A percentile compares a stretch with the other conserved stretches of the same genome.
Evolutionary conservation across 1,140 invertebrate genomes (phyloP).

Genomic region (Brachionus plicatilis): DNA sequence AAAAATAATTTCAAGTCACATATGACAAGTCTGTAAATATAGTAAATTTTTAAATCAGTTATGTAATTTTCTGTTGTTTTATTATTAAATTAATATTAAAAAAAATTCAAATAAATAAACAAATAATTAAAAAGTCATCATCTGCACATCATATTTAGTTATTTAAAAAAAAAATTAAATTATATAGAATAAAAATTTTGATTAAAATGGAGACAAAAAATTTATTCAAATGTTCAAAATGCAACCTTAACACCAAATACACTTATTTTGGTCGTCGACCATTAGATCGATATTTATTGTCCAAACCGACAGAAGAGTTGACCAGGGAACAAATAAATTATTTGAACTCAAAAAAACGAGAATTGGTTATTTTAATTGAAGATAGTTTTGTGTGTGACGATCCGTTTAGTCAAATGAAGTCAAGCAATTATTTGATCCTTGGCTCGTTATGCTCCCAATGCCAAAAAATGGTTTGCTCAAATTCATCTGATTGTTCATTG

Average conservation of each 20-base stretch:
- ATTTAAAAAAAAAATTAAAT: background rate
- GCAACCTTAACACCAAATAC: background rate
- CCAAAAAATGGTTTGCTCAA: constrained; percentile 7
- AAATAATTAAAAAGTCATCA: background rate
- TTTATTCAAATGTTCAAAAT: constrained; percentile 1
- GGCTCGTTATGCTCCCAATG: background rate
- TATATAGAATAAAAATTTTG: background rate
- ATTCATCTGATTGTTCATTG: background rate
- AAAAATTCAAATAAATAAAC: background rate
- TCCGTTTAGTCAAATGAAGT: background rate
- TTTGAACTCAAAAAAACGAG: background rate
- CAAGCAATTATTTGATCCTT: background rate
- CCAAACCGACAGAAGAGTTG: background rate
- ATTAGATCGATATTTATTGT: background rate
- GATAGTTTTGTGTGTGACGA: constrained; percentile 18
- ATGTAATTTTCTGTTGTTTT: too few species aligned
- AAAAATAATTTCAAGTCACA: too few species aligned
- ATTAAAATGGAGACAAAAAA: background rate
- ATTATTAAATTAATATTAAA: too few species aligned
- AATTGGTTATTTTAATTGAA: background rate
- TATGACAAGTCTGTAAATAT: too few species aligned
- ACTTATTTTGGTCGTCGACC: background rate
- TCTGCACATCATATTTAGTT: background rate
- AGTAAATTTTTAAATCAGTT: too few species aligned
- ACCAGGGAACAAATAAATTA: constrained; percentile 14